Base-by-base conservation (phyloP, 64 coral and sea anemone species). In the Orbicella faveolata region DNA sequence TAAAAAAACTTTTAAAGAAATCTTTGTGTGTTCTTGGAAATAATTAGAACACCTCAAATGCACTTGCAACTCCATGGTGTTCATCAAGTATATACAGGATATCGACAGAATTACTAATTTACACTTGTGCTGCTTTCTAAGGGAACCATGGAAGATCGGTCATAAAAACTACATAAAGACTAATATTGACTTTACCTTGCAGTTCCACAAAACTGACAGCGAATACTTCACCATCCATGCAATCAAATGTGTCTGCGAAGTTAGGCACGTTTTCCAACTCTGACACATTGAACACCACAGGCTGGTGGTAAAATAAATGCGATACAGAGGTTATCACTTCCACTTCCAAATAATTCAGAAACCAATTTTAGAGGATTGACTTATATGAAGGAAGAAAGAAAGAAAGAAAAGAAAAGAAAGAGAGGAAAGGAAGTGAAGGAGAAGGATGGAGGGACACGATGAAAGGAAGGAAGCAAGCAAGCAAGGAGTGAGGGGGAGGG, bases 221-320 rank as follows among this genome's bases (percentile, higher is more conserved):
- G 73, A 83, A 79, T 6, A 14, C 30, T 78, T 92, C 86, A 17
- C 87, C 90, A 88, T 95, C 93, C 5, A 79, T 59, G 18, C 85
- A 67, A 74, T 72, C 79, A 81, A 99, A 99, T 2, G 94, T 88
- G 8, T 88, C 84, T 3, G 48, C 63, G 25, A 99, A 96, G 55
- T 99, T 99, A 19, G 97, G 94, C 25, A 93, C 90, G 55, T 89
- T 95, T 48, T 88, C 93, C 33, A 96, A 83, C 15, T 94, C 90
- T 51, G 91, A 81, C 52, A 96, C 79, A 9, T 91, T 91, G 57
- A 79, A 93, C 25, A 52, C 63, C 3, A 51, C 4, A 44, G 80
- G 36, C 82, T 85, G 82, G 51, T 64, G 37, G 52, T 13, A 23
- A 67, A 48, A 83, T 0, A 11, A 67, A 70, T 25, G 10, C 23